A percentile compares a stretch with the other conserved stretches of the same genome.
Evolutionary conservation across 2,888 invertebrate species (phyloP).

Genomic region (Biston stratarius): DNA sequence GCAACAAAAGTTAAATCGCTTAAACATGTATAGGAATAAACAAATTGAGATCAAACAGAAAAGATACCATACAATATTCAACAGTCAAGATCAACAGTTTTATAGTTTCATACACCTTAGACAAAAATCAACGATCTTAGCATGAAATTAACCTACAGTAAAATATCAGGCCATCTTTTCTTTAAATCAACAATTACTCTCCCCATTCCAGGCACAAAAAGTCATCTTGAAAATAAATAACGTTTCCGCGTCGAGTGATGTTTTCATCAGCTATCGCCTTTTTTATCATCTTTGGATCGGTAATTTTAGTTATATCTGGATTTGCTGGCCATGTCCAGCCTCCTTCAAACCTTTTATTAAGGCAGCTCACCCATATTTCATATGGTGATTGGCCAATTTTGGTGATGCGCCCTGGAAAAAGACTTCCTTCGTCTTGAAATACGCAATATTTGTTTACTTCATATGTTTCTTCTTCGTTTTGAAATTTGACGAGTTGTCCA

Average conservation of each 20-base stretch:
- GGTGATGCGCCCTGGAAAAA: slow-evolving; percentile 30
- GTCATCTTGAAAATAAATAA: slow-evolving; percentile 36
- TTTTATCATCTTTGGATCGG: slow-evolving; percentile 27
- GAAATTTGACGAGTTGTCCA: slow-evolving; percentile 29
- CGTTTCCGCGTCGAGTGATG: slow-evolving; percentile 36
- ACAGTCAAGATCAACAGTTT: slow-evolving; percentile 9
- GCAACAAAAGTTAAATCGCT: slow-evolving; percentile 21
- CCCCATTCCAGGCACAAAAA: slow-evolving; percentile 33
- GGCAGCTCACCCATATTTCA: slow-evolving; percentile 34
- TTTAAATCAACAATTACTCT: slow-evolving; percentile 24
- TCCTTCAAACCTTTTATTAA: slow-evolving; percentile 38
- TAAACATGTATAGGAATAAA: slow-evolving; percentile 11
- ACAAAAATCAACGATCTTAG: slow-evolving; percentile 12
- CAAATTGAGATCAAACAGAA: slow-evolving; percentile 11
- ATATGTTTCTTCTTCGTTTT: slow-evolving; percentile 22
- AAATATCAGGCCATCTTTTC: slow-evolving; percentile 11
- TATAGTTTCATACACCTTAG: neutral
- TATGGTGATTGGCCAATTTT: slow-evolving; percentile 29
- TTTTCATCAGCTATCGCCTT: slow-evolving; percentile 35
- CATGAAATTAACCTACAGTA: slow-evolving; percentile 9
- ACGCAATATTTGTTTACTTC: slow-evolving; percentile 37
- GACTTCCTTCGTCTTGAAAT: slow-evolving; percentile 35
- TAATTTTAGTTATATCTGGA: slow-evolving; percentile 31
- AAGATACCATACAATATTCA: slow-evolving; percentile 5
- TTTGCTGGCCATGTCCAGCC: slow-evolving; percentile 39